Base-by-base conservation (phyloP, 2,797 vertebrate genomes). In the Hipposideros larvatus region DNA sequence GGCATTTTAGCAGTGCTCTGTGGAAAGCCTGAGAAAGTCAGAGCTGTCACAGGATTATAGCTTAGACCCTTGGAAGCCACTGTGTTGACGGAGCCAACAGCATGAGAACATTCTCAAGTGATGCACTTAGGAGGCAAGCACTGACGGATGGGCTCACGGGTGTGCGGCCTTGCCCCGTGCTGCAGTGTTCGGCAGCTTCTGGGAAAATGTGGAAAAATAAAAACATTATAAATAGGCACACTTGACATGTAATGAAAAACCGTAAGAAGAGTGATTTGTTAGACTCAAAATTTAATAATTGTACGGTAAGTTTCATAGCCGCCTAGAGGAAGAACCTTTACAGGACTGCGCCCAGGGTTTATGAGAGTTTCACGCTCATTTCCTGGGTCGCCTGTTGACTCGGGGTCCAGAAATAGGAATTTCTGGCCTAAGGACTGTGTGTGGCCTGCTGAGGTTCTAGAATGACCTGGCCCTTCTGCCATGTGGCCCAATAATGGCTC, bases 141-240 rank as follows among this genome's bases (percentile, higher is more conserved):
- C 15, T 13, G 31, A 21, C 0, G 31, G 55, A 9, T 1, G 24
- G 51, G 65, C 21, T 14, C 16, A 4, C 4, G 19, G 15, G 18
- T 4, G 10, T 3, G 4, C 11, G 3, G 71, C 28, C 37, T 11
- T 1, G 10, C 88, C 0, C 0, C 28, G 5, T 26, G 13, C 43
- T 22, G 28, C 0, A 0, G 1, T 2, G 3, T 1, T 18, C 41
- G 84, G 63, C 74, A 66, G 7, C 83, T 79, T 71, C 51, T 63
- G 66, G 28, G n/a, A 37, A 61, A 41, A 43, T 24, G 4, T 26
- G 43, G 89, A 48, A 46, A 73, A 53, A 80, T 13, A 11, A 71
- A 84, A 46, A 24, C 55, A 10, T 1, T 46, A 28, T 46, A 61
- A 43, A 24, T 28, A 13, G 43, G 55, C 5, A 5, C 31, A 2